Conservation (phyloP, 2,113 vertebrate genomes). For the Anseranas semipalmata region DNA sequence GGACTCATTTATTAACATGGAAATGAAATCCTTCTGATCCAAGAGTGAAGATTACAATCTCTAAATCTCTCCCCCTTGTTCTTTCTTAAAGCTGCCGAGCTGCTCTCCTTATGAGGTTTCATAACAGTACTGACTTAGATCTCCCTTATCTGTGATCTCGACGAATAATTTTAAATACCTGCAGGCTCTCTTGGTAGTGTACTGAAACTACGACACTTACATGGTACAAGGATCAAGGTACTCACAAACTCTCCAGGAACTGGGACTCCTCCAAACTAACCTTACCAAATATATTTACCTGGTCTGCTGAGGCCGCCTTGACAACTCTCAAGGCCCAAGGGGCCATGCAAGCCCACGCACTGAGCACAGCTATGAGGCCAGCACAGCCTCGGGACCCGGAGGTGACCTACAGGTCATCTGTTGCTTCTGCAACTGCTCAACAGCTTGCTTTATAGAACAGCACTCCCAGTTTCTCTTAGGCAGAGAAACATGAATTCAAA, state of each 20-base stretch:
- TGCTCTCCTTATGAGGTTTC: background rate
- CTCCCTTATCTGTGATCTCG: background rate
- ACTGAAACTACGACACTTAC: rapidly evolving
- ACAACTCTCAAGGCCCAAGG: background rate
- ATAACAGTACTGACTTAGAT: background rate
- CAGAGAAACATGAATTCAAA: background rate
- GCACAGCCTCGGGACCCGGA: rapidly evolving
- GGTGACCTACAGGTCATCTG: rapidly evolving
- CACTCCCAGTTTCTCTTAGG: background rate
- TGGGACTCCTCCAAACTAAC: background rate
- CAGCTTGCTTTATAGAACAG: background rate
- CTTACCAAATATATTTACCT: rapidly evolving
- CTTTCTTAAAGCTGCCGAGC: background rate
- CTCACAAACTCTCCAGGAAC: background rate
- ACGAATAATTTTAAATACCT: background rate
- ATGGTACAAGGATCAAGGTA: rapidly evolving
- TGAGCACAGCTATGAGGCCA: background rate
- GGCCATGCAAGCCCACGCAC: rapidly evolving
- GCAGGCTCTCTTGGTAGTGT: background rate
- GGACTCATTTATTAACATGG: background rate
- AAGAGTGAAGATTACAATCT: background rate
- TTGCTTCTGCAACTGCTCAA: background rate
- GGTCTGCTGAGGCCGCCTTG: background rate
- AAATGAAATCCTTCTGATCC: background rate
- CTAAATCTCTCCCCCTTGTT: background rate